These are phyloP conservation scores for Actinia equina DNA, from an alignment of 64 coral and sea anemone species.

Conservation along the genomic window DNA sequence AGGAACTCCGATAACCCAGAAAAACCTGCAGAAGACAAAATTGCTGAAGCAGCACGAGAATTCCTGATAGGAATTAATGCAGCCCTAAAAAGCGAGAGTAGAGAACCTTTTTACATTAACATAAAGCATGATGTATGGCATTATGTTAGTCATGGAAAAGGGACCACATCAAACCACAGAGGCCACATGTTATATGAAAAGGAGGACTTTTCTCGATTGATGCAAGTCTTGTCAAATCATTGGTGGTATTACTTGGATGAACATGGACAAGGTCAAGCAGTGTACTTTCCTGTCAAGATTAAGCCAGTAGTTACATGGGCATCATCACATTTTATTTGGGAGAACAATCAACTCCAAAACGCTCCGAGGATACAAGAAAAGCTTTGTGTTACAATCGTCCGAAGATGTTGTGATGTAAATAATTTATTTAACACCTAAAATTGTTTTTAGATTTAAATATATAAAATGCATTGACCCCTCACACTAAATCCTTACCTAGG, in stretches of 20 bases:
- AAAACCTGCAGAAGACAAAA: constrained; percentile 11
- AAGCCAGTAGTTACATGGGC: constrained; percentile 3
- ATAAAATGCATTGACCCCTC: not conserved
- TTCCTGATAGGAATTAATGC: constrained; percentile 5
- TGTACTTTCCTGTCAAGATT: not conserved
- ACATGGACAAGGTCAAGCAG: not conserved
- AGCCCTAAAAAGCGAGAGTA: constrained; percentile 4
- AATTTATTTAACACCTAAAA: not conserved
- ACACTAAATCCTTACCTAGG: too few relatives aligned
- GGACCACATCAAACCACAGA: not conserved
- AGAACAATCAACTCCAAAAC: not conserved
- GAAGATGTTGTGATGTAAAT: constrained; percentile 3
- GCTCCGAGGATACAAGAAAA: not conserved
- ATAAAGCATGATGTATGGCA: constrained; percentile 44
- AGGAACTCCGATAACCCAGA: not conserved
- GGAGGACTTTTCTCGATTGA: constrained; percentile 12
- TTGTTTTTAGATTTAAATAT: not conserved
- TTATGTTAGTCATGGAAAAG: constrained; percentile 21
- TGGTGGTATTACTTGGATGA: not conserved
- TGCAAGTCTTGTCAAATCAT: not conserved
- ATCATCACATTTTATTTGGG: not conserved
- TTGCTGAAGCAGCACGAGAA: constrained; percentile 23
- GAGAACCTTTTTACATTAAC: constrained; percentile 26
- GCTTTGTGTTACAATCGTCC: not conserved
- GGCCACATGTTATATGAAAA: constrained; percentile 9